Base-by-base conservation (phyloP, 2,113 vertebrate genomes). In the Psophia crepitans region DNA sequence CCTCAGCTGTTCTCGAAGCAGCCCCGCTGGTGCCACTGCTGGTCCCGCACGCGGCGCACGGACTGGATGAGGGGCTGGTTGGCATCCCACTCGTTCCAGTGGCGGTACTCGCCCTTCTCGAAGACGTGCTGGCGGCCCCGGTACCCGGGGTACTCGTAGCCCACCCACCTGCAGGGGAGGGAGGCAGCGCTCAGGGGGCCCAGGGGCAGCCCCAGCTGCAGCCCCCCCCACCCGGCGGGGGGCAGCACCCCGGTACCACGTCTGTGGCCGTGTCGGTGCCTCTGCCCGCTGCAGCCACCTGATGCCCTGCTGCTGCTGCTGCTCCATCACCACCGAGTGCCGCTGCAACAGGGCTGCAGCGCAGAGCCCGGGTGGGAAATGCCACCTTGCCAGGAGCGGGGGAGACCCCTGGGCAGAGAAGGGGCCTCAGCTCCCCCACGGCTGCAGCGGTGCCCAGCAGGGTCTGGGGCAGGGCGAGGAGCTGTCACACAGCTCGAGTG, bases 71-170 rank as follows among this genome's bases (percentile, higher is more conserved):
- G 99, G 1, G 99, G 99, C 41, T 98, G 98, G 46, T 97, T 98
- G 71, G 99, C 98, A 4, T 98, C 98, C 99, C 99, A 99, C 87
- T 99, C 98, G 11, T 99, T 99, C 99, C 99, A 99, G 98, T 99
- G 99, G 84, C 98, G 98, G 97, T 98, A 99, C 46, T 99, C 99
- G 12, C 99, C 99, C 57, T 97, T 98, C 98, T 99, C 99, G 0
- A 99, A 99, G 94, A 99, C 98, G 44, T 98, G 99, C 98, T 99
- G 99, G 69, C 98, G 98, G 60, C 99, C 99, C 23, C 99, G 98
- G 97, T 99, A 99, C 48, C 99, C 99, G 0, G 99, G 99, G 95
- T 98, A 99, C 98, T 99, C 98, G 73, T 99, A 99, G 89, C 98
- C 99, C 13, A 99, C 99, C 99, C 99, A 99, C 76, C 99, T 99